Evolutionary conservation across 2,797 vertebrate species (phyloP).

Genomic region (Syndactyla subalaris): DNA sequence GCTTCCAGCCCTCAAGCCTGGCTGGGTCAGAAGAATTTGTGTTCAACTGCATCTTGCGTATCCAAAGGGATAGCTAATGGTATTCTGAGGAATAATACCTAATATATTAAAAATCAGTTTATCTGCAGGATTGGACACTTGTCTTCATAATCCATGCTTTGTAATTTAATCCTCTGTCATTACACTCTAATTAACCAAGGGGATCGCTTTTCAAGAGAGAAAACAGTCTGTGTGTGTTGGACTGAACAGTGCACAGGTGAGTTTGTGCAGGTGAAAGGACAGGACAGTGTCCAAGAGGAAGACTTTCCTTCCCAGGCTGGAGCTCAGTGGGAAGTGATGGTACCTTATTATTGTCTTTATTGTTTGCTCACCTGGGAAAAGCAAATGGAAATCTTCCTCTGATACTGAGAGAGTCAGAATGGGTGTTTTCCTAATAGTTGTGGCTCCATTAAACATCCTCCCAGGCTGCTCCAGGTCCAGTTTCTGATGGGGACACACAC

Average conservation of each 20-base stretch:
- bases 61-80: neutral
- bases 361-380: neutral
- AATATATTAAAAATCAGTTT: neutral
- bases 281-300: neutral
- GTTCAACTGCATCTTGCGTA: neutral
- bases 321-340: neutral
- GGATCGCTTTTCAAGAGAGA: neutral
- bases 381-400: neutral
- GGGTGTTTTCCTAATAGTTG: neutral
- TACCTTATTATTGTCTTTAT: neutral
- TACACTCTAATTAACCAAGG: neutral
- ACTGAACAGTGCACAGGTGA: neutral
- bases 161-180: neutral
- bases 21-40: neutral
- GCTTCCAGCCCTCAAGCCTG: neutral
- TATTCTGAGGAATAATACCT: neutral
- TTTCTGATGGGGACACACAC: neutral
- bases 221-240: neutral
- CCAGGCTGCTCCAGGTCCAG: neutral
- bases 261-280: neutral
- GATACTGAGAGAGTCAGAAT: neutral
- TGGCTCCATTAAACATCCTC: neutral
- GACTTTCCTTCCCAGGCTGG: neutral
- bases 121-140: neutral
- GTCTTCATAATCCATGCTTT: neutral